Percentiles rank a stretch among this genome's conserved stretches.
These are phyloP conservation scores for Aelia acuminata DNA, from an alignment of 2,888 invertebrate genomes.

Conservation along the genomic window DNA sequence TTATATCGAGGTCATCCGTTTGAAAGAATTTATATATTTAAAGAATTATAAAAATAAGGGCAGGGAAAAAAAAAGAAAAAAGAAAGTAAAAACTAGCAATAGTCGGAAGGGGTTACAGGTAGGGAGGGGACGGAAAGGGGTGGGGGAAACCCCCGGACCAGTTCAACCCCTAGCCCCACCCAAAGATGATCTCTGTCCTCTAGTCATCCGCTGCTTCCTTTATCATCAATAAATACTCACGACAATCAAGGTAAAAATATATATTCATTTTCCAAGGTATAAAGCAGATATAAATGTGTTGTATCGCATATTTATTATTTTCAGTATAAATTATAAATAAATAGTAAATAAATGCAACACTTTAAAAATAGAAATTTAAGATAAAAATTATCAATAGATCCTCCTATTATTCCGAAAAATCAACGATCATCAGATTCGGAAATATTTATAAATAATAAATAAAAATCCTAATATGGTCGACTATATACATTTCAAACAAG, in stretches of 20 bases:
- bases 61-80: no score
- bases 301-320: neutral
- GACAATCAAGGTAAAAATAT: neutral
- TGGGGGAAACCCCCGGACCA: slow-evolving; percentile 49
- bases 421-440: neutral
- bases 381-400: neutral
- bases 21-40: neutral
- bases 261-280: neutral
- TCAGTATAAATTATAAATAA: neutral
- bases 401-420: neutral
- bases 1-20: no score
- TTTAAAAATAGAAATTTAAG: neutral
- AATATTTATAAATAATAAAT: neutral
- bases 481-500: neutral
- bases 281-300: neutral
- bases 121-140: slow-evolving; percentile 33
- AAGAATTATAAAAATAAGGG: neutral
- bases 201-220: neutral
- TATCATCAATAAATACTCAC: slow-evolving; percentile 15
- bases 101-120: neutral
- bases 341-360: neutral
- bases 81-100: neutral
- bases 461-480: neutral
- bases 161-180: slow-evolving; percentile 49
- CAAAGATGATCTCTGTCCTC: slow-evolving; percentile 34